phyloP scores from a whole-genome alignment of 1,140 invertebrate species.

The Caenorhabditis briggsae region DNA sequence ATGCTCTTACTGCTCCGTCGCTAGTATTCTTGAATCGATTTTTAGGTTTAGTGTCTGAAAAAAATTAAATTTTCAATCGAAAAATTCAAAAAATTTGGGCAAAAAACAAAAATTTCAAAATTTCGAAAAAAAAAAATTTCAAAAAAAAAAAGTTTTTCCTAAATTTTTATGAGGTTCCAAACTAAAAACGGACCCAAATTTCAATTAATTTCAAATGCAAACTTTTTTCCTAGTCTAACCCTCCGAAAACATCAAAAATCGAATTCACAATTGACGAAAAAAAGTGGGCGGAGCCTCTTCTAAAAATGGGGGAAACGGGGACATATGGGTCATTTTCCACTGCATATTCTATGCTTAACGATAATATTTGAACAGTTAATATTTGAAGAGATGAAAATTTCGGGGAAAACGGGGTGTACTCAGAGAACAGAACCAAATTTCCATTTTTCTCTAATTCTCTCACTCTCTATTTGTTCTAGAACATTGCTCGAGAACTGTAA shows the following conservation, averaged over 20 bases:
- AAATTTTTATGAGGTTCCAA: too few relatives aligned
- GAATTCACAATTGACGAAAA: conserved; percentile 35
- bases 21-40: too few relatives aligned
- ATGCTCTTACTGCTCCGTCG: too few relatives aligned
- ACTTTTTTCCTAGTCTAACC: conserved; percentile 48
- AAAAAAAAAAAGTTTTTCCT: too few relatives aligned
- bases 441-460: neutral
- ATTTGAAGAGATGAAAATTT: neutral
- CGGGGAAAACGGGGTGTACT: neutral
- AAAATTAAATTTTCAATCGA: neutral
- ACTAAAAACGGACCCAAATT: too few relatives aligned
- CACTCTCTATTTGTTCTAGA: conserved; percentile 14
- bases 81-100: too few relatives aligned
- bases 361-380: conserved; percentile 36
- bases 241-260: conserved; percentile 2
- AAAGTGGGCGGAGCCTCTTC: neutral
- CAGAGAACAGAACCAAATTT: conserved; percentile 40
- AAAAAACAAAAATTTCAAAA: too few relatives aligned
- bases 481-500: conserved; percentile 44
- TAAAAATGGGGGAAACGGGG: too few relatives aligned
- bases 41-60: neutral
- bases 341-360: neutral
- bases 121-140: too few relatives aligned
- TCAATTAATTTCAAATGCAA: conserved; percentile 27
- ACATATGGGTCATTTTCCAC: too few relatives aligned